These are phyloP conservation scores for Catamblyrhynchus diadema DNA, from an alignment of 2,797 vertebrate genomes.

Conservation along the genomic window DNA sequence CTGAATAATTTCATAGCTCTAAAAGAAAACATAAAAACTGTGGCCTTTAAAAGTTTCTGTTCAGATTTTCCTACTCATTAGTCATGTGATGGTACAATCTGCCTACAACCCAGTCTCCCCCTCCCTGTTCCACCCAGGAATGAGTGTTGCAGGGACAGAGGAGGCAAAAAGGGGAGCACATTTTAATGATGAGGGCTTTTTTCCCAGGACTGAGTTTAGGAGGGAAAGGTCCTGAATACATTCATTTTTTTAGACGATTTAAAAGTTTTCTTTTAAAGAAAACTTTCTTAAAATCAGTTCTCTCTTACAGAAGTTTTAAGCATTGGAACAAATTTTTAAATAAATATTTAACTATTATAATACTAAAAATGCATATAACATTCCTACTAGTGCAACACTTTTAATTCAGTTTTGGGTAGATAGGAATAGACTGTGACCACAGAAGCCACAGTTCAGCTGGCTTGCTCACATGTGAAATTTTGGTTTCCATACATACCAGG, in stretches of 20 bases:
- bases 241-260: not conserved
- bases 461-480: not conserved
- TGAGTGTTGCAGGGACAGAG: not conserved
- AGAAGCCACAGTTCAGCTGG: conserved; percentile 7
- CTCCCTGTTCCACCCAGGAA: not conserved
- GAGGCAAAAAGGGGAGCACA: accelerated
- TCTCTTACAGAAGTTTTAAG: not conserved
- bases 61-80: conserved; percentile 35
- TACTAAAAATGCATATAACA: not conserved
- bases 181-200: not conserved
- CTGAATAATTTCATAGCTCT: not conserved
- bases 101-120: not conserved
- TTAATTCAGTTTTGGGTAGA: not conserved
- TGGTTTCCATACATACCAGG: not conserved
- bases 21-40: not conserved
- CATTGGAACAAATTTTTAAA: not conserved
- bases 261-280: not conserved
- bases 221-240: not conserved
- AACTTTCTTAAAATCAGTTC: not conserved
- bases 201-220: not conserved
- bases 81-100: not conserved
- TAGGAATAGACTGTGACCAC: not conserved
- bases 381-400: not conserved
- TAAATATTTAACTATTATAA: not conserved
- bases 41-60: not conserved